phyloP scores from a whole-genome alignment of 2,797 vertebrate species.

The Aselliscus stoliczkanus region DNA sequence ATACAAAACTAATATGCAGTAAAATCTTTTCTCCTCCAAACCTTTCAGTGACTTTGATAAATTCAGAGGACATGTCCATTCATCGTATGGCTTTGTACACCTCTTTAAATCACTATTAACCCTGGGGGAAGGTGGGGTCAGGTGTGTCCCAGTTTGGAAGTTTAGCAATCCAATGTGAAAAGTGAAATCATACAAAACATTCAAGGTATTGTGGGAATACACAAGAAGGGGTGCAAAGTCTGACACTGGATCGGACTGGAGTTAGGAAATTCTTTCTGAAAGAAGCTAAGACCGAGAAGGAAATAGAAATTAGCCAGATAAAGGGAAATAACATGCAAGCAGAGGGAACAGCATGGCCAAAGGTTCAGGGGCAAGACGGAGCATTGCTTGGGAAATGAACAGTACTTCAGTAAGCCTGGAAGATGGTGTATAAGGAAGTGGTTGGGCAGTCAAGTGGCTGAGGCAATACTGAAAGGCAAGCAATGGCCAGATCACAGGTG shows the following conservation, averaged over 20 bases:
- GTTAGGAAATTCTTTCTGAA: neutral
- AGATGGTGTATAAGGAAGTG: neutral
- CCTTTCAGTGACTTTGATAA: neutral
- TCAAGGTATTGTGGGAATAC: neutral
- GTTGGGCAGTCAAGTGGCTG: neutral
- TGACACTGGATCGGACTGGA: neutral
- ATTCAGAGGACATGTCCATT: neutral
- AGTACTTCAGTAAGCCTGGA: neutral
- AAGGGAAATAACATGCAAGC: neutral
- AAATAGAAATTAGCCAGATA: neutral
- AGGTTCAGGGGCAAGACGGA: neutral
- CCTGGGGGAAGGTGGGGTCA: neutral
- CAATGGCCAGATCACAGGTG: neutral
- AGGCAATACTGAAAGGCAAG: neutral
- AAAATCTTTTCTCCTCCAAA: neutral
- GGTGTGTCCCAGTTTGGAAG: neutral
- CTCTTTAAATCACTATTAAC: conserved; percentile 12
- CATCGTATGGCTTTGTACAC: neutral
- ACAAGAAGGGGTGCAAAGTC: neutral
- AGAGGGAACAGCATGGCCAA: neutral
- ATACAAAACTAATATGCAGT: neutral
- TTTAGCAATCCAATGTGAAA: neutral
- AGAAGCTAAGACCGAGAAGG: neutral
- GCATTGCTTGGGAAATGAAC: neutral
- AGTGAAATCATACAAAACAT: neutral